These are phyloP conservation scores for Anthrax anthrax DNA, from an alignment of 2,888 invertebrate genomes.

Conservation along the genomic window DNA sequence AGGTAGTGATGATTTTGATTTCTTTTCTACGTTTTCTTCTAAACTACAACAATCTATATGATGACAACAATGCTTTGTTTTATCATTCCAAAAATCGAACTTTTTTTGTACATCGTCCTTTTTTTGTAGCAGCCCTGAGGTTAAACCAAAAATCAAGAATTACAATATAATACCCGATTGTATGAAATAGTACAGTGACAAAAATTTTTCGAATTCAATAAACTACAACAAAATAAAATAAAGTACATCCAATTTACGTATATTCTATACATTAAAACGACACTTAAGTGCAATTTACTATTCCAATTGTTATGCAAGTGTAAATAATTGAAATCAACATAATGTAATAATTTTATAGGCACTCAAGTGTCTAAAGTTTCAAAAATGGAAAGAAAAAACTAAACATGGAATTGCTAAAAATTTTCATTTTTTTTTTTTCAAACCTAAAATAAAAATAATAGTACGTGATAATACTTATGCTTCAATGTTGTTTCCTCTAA, in stretches of 20 bases:
- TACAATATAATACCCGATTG: slow-evolving; percentile 6
- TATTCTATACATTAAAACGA: too few relatives aligned
- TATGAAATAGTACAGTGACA: not conserved
- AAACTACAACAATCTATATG: not conserved
- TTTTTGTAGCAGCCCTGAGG: slow-evolving; percentile 12
- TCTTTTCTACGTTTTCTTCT: too few relatives aligned
- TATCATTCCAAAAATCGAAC: slow-evolving; percentile 17
- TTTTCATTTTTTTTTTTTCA: too few relatives aligned
- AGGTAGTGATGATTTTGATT: slow-evolving; percentile 1
- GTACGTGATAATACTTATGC: slow-evolving; percentile 54
- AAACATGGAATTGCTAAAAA: too few relatives aligned
- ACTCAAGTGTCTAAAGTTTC: too few relatives aligned
- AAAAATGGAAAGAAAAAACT: too few relatives aligned
- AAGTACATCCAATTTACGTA: not conserved
- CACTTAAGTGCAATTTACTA: too few relatives aligned
- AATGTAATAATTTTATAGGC: too few relatives aligned
- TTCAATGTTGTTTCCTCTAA: slow-evolving; percentile 76
- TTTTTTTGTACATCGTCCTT: slow-evolving; percentile 13
- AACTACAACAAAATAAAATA: too few relatives aligned
- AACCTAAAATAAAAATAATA: not conserved
- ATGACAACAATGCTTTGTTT: not conserved
- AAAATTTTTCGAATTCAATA: too few relatives aligned
- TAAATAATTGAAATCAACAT: too few relatives aligned
- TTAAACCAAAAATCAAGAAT: slow-evolving; percentile 21
- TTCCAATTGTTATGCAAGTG: too few relatives aligned